Evolutionary conservation across 2,797 vertebrate genomes (phyloP).

Genomic region (Falco rusticolus): DNA sequence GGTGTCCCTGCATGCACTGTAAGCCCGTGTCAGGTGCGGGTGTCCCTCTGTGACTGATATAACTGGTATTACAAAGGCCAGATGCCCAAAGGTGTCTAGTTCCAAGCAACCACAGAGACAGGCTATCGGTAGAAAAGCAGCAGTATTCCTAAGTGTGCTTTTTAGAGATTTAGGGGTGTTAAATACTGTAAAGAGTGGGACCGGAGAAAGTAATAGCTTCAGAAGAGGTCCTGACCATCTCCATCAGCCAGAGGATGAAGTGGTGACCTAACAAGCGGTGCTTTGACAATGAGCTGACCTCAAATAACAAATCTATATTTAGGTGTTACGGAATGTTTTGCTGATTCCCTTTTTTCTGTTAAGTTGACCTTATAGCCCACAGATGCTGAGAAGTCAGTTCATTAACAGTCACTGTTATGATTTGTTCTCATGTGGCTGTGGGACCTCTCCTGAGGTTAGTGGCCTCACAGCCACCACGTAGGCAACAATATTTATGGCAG

Average conservation of each 20-base stretch:
- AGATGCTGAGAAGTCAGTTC: neutral
- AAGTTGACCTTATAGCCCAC: neutral
- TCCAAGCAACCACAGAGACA: neutral
- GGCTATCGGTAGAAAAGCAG: neutral
- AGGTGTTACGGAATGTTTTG: neutral
- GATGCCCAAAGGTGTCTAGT: neutral
- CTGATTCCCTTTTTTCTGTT: neutral
- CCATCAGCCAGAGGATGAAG: neutral
- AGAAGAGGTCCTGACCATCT: neutral
- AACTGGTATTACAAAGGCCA: neutral
- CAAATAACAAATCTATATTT: slow-evolving; percentile 10
- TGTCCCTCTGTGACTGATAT: neutral
- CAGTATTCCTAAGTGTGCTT: neutral
- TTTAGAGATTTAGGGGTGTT: neutral
- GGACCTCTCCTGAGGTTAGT: no score
- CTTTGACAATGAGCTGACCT: neutral
- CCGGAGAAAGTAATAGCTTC: neutral
- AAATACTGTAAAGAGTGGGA: neutral
- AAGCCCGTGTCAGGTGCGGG: neutral
- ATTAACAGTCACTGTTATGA: neutral
- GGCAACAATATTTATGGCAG: neutral
- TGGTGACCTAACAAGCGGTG: neutral
- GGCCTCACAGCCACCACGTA: neutral
- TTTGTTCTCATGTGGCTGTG: neutral
- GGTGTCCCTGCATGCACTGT: neutral